Evolutionary conservation across 2,797 vertebrate species (phyloP).

Genomic region (Mallotus villosus): DNA sequence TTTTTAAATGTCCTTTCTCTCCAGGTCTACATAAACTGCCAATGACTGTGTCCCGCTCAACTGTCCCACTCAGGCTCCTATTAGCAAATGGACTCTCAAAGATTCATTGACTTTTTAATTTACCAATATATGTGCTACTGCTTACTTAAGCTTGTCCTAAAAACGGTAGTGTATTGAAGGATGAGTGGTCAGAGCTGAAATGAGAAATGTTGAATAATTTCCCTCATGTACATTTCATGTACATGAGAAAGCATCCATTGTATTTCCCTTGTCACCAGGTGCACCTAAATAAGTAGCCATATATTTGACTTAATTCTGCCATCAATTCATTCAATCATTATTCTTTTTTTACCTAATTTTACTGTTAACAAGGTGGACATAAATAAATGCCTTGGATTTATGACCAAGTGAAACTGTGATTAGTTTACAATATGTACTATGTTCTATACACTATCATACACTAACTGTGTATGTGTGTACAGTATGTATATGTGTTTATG

Average conservation of each 20-base stretch:
- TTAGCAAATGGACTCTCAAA: conserved; percentile 55
- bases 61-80: conserved; percentile 60
- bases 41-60: conserved; percentile 65
- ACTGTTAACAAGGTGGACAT: background rate
- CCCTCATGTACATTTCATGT: no score
- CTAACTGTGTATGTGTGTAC: background rate
- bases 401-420: conserved; percentile 25
- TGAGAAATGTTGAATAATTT: background rate
- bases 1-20: conserved; percentile 7
- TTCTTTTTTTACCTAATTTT: background rate
- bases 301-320: no score
- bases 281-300: no score
- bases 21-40: conserved; percentile 81
- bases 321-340: no score
- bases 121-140: background rate
- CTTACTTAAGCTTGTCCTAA: background rate
- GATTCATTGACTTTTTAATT: conserved; percentile 45
- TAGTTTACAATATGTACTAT: conserved; percentile 20
- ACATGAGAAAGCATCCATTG: no score
- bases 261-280: no score
- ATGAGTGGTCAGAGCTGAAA: background rate
- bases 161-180: background rate
- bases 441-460: no score
- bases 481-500: background rate
- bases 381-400: conserved; percentile 10